A percentile compares a stretch with the other conserved stretches of the same genome.
These are phyloP conservation scores for Muraenolepis orangiensis DNA, from an alignment of 2,797 vertebrate genomes.

Conservation along the genomic window DNA sequence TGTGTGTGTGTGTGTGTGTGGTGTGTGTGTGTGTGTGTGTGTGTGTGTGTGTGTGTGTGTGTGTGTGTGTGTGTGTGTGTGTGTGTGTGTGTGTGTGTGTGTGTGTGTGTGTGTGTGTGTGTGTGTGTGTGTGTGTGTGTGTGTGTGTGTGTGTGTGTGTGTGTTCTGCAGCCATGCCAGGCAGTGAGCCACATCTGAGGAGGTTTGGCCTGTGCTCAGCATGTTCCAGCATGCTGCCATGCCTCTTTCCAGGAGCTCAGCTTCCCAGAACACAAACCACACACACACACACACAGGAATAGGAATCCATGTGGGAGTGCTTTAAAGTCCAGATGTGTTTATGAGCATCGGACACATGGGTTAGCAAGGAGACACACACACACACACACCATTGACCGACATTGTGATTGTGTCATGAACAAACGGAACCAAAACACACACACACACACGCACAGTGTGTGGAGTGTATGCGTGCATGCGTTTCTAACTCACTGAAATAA, in stretches of 20 bases:
- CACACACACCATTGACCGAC: neutral
- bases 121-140: constrained; percentile 21
- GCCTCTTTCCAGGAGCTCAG: constrained; percentile 63
- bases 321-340: constrained; percentile 69
- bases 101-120: neutral
- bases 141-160: constrained; percentile 12
- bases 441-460: neutral
- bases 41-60: neutral
- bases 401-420: constrained; percentile 9
- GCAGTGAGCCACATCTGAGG: constrained; percentile 65
- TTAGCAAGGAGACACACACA: neutral
- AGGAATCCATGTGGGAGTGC: constrained; percentile 52
- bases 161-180: constrained; percentile 37
- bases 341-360: constrained; percentile 46
- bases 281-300: constrained; percentile 35
- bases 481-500: neutral
- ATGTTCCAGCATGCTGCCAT: constrained; percentile 65
- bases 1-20: neutral
- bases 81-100: neutral
- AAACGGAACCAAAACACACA: constrained; percentile 13
- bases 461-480: neutral
- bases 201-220: constrained; percentile 52
- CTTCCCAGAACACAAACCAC: constrained; percentile 72
- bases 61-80: neutral
- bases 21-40: neutral